Base-by-base conservation (phyloP, 2,113 vertebrate genomes). In the Anguilla rostrata region DNA sequence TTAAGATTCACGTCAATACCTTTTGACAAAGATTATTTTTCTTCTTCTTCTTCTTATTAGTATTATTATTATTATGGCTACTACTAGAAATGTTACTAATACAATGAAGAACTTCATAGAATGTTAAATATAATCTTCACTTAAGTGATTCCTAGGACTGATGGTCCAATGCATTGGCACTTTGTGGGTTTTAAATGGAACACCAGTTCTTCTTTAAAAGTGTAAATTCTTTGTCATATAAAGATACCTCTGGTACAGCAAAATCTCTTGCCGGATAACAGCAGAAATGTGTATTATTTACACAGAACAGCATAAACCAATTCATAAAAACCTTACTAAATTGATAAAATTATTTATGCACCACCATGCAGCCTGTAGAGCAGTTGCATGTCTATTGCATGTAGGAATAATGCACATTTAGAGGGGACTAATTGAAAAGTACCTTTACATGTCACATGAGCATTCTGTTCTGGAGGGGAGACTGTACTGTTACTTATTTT, bases 281-380 rank as follows among this genome's bases (percentile, higher is more conserved):
- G 91, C 93, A 90, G 91, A 95, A 92, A 91, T 91, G 88, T 94
- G 92, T 94, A 93, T 96, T 96, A 95, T 96, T 96, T 96, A 96
- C 96, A 93, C 84, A 91, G 93, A 92, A 94, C 92, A 94, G 94
- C 94, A 95, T 92, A 95, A 94, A 95, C 94, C 95, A 95, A 93
- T 96, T 96, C 95, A 95, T 92, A 94, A 93, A 95, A 94, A 96
- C 94, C 94, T 93, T 94, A 94, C 95, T 95, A 95, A 94, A 94
- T 93, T 92, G 94, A 85, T 83, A 84, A 84, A 87, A 91, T 96
- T 92, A 95, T 92, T 96, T 95, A 97, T 96, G 96, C 93, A 96
- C 85, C 90, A 86, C 90, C 93, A 91, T 90, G 92, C 89, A 93
- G 91, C 90, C 92, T 78, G 78, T 90, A 89, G 86, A 93, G 87